A percentile compares a stretch with the other conserved stretches of the same genome.
phyloP scores from a whole-genome alignment of 2,888 invertebrate genomes.

The Synergus laeviventris region DNA sequence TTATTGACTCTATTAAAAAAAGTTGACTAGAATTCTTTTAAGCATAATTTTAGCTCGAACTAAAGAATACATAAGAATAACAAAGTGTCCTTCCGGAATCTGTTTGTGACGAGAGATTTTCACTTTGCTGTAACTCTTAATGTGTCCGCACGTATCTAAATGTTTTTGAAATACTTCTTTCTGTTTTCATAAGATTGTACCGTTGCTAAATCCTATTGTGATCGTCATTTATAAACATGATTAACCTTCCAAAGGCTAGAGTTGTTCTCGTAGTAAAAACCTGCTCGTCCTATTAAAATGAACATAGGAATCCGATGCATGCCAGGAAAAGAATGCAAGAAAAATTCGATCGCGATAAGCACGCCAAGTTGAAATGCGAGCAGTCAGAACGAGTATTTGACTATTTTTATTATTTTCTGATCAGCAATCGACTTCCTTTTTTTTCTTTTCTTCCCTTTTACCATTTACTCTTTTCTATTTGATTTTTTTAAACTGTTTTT shows the following conservation, averaged over 20 bases:
- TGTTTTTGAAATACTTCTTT: slow-evolving; percentile 16
- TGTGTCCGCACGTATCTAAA: slow-evolving; percentile 15
- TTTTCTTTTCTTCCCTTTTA: slow-evolving; percentile 37
- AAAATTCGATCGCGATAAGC: slow-evolving; percentile 34
- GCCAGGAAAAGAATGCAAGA: slow-evolving; percentile 49
- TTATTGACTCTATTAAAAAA: no score
- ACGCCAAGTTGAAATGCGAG: slow-evolving; percentile 42
- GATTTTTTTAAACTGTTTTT: slow-evolving; percentile 19
- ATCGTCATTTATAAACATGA: slow-evolving; percentile 1
- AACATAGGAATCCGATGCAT: slow-evolving; percentile 53
- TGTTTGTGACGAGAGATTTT: not conserved
- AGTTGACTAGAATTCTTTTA: not conserved
- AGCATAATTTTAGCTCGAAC: not conserved
- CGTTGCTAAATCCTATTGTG: slow-evolving; percentile 23
- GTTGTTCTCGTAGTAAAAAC: slow-evolving; percentile 18
- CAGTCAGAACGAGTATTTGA: slow-evolving; percentile 41
- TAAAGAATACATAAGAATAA: not conserved
- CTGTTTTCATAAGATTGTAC: slow-evolving; percentile 24
- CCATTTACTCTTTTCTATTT: slow-evolving; percentile 37
- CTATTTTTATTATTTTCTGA: slow-evolving; percentile 44
- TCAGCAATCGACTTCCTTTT: slow-evolving; percentile 42
- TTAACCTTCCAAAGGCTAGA: slow-evolving; percentile 29
- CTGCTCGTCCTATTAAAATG: slow-evolving; percentile 25
- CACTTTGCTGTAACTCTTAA: slow-evolving; percentile 4
- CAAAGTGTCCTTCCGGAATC: slow-evolving; percentile 7